These are phyloP conservation scores for Bacillus rossius DNA, from an alignment of 1,140 invertebrate genomes.

Conservation along the genomic window DNA sequence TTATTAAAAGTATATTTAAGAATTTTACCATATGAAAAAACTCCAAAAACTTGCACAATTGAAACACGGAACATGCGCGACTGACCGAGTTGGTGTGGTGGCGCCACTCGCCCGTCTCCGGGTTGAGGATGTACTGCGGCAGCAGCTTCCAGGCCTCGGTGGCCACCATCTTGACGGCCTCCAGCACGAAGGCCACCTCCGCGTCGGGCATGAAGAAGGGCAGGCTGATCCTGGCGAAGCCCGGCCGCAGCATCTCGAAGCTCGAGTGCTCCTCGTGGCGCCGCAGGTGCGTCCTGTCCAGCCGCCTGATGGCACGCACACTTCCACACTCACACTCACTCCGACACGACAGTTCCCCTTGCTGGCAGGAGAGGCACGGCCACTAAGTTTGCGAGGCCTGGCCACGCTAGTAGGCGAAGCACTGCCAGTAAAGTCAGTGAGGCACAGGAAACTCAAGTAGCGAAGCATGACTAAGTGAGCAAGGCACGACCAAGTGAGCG, in stretches of 20 bases:
- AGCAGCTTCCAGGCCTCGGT: slow-evolving; percentile 85
- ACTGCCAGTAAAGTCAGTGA: no score
- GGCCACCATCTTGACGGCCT: slow-evolving; percentile 82
- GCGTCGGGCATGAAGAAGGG: slow-evolving; percentile 79
- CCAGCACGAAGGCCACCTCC: slow-evolving; percentile 75
- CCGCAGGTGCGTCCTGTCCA: slow-evolving; percentile 55
- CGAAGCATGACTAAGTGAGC: no score
- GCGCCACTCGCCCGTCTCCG: slow-evolving; percentile 85
- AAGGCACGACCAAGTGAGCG: no score
- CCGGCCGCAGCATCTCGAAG: slow-evolving; percentile 75
- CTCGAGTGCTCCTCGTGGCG: slow-evolving; percentile 53
- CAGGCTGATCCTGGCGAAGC: slow-evolving; percentile 79
- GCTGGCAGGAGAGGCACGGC: no score
- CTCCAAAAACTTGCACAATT: no score
- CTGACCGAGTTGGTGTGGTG: slow-evolving; percentile 67
- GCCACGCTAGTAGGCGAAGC: no score
- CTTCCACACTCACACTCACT: no score
- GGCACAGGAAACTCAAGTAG: no score
- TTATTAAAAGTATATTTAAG: no score
- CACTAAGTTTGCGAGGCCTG: no score
- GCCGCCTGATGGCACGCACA: slow-evolving; percentile 40
- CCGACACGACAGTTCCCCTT: no score
- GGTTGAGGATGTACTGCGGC: slow-evolving; percentile 80
- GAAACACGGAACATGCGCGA: neutral
- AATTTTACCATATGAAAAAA: no score